phyloP scores from a whole-genome alignment of 2,113 vertebrate species.

The Heterocephalus glaber region DNA sequence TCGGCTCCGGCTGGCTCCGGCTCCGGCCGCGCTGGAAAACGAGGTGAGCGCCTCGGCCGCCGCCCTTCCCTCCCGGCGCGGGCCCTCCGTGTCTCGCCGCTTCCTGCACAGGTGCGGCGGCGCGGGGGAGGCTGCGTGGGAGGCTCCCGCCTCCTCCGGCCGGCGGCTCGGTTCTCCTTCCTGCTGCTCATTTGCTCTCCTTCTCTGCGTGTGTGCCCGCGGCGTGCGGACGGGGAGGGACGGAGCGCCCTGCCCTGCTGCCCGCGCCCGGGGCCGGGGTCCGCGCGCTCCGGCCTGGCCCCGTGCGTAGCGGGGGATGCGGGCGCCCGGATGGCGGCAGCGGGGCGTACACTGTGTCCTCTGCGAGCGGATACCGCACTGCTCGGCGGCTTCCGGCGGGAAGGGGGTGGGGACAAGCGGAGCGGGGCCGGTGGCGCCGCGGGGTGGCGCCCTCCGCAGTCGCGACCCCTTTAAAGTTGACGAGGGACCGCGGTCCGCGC shows the following conservation, averaged over 20 bases:
- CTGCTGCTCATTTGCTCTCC: slow-evolving; percentile 46
- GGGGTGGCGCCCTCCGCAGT: slow-evolving; percentile 18
- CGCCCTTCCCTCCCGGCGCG: neutral
- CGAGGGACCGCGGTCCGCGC: neutral
- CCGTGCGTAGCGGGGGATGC: neutral
- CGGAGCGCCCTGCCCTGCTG: neutral
- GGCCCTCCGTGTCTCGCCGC: neutral
- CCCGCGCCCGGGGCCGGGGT: neutral
- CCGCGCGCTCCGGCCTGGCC: neutral
- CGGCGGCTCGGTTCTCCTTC: neutral
- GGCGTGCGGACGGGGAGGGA: neutral
- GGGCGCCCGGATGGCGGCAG: neutral
- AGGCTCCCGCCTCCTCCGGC: neutral
- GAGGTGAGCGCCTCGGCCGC: neutral
- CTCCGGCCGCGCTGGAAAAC: too few species aligned
- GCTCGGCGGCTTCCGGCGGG: neutral
- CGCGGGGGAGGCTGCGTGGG: fast-evolving
- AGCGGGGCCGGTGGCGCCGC: neutral
- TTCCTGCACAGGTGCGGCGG: slow-evolving; percentile 64
- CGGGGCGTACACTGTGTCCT: neutral
- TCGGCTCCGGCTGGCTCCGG: too few species aligned
- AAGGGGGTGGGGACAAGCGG: neutral
- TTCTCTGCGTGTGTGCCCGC: slow-evolving; percentile 36
- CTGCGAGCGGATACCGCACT: neutral
- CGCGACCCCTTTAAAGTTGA: slow-evolving; percentile 60